Evolutionary conservation across 2,113 vertebrate genomes (phyloP), one percentile per base, ranked within the genome.

Genomic region (Anser brachyrhynchus): DNA sequence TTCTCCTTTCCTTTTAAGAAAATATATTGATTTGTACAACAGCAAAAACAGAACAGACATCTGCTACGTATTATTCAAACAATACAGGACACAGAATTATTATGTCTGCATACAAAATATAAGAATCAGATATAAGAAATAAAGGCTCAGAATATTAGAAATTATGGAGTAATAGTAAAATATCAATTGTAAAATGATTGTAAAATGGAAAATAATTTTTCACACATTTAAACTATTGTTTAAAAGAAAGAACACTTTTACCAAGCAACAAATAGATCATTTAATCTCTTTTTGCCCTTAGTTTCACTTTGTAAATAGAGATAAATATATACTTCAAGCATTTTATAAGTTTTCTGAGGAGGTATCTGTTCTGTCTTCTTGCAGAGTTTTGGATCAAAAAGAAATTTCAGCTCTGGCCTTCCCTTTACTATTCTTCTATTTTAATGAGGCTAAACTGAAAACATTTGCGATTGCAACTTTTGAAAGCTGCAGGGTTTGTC

Each of bases 401-500:
- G 33, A 88, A 79, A 79, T 20, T 43, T 69, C 76, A 73, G 43
- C 35, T 85, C 46, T 59, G 19, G 33, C 44, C 6, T 55, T 87
- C 23, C 55, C 51, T 52, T 85, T 85, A 70, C 14, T 81, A n/a
- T 70, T 80, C 78, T 86, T 91, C 59, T 78, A 52, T 64, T 95
- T 74, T 84, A 84, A 92, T 78, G 49, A 90, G 54, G 23, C 21
- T 76, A 52, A 95, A 95, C 25, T 58, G 49, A 72, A 95, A 93
- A 85, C 29, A 87, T 80, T 91, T 74, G 33, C 52, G 80, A 49
- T 69, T 11, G 46, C 84, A 83, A 74, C 51, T 89, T 94, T 82
- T 84, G 55, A 92, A 96, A 95, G 85, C 84, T 75, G 59, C 64
- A 90, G 46, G 25, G 39, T 92, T 96, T 97, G 90, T 94, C 89